Base-by-base conservation (phyloP, 2,113 vertebrate genomes). In the Scolopax mira region DNA sequence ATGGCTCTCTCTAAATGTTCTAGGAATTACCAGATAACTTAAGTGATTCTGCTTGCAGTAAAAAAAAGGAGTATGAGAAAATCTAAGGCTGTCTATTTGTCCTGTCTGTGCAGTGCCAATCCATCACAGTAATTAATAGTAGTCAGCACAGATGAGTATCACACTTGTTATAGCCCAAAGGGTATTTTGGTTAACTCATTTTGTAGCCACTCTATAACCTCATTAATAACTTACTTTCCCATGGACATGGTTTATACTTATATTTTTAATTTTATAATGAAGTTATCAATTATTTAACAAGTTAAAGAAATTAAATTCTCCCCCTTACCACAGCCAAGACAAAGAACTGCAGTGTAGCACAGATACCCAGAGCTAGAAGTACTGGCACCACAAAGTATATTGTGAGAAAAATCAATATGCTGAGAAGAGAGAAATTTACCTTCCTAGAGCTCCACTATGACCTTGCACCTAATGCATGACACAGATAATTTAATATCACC, bases 251-350 rank as follows among this genome's bases (percentile, higher is more conserved):
- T 72, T 93, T 89, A 72, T 88, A 82, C 37, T 72, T 82, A 30
- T 4, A 82, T 75, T 96, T 96, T 93, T 64, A 55, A 85, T 75
- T 94, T 95, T 65, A 72, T 79, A 90, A 91, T 72, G 44, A 94
- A 79, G 27, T 74, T 79, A 77, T 52, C 18, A 55, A 82, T 80
- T 88, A 95, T 72, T 89, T 75, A 88, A 82, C 12, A 79, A 74
- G 18, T 27, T 33, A 54, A 80, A 79, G 25, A 82, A 85, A 94
- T 69, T 33, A 10, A 81, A 35, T 79, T 93, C 48, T 93, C 82
- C 27, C 35, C 52, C 33, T 88, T 75, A 42, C 27, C 52, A 64
- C 69, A 75, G 55, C 13, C 42, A 82, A 71, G 61, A 69, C 39
- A 91, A 79, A 85, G 88, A 88, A 62, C 70, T 35, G 39, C 80